phyloP scores from a whole-genome alignment of 2,888 invertebrate species.

The Yponomeuta cagnagella region DNA sequence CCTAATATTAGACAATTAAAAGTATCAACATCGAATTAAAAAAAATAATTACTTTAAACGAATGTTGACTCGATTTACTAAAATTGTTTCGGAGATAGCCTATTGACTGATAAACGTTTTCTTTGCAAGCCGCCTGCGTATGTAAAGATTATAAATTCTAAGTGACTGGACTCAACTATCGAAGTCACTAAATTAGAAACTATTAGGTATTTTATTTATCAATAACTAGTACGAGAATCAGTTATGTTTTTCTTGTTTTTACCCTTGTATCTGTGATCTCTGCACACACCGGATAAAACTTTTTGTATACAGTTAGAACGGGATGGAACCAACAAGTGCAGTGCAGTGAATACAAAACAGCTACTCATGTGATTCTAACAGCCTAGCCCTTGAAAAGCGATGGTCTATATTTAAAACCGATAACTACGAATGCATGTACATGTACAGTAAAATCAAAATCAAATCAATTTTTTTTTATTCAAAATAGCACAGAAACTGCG shows the following conservation, averaged over 20 bases:
- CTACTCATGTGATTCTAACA: slow-evolving; percentile 10
- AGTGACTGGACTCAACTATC: not conserved
- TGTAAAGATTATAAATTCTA: not conserved
- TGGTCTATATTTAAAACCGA: no score
- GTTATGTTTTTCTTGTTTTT: not conserved
- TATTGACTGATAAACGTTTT: not conserved
- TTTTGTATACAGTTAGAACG: slow-evolving; percentile 5
- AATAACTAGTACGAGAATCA: not conserved
- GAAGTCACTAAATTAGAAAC: not conserved
- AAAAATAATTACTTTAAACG: no score
- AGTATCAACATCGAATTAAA: no score
- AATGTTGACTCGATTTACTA: not conserved
- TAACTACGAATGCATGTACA: no score
- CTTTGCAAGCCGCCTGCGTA: not conserved
- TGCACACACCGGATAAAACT: slow-evolving; percentile 9
- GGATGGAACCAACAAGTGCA: slow-evolving; percentile 2
- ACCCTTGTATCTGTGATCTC: no score
- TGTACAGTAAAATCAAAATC: no score
- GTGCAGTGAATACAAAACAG: slow-evolving; percentile 9
- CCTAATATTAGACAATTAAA: no score
- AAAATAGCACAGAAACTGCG: no score
- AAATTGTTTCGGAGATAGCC: not conserved
- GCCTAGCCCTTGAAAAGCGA: not conserved
- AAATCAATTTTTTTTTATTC: no score
- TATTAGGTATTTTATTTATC: not conserved